Conservation (phyloP, 2,888 invertebrate genomes). For the Vannuccia rotundouncinata region DNA sequence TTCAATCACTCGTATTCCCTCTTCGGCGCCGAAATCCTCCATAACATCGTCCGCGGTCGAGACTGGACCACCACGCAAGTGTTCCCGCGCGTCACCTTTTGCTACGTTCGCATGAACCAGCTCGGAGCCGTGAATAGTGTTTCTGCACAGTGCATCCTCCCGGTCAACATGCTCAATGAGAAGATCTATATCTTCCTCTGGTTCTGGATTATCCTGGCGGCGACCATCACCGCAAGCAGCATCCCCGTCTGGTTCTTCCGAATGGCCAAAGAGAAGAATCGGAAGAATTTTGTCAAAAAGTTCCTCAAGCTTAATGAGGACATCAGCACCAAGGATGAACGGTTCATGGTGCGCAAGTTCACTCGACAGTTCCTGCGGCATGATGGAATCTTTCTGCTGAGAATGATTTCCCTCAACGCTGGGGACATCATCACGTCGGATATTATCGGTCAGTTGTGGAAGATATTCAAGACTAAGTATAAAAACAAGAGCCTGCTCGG, state of each 20-base stretch:
- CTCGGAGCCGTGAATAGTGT: slow-evolving; percentile 25
- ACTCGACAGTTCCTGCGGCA: slow-evolving; percentile 34
- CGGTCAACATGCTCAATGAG: slow-evolving; percentile 40
- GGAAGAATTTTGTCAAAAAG: slow-evolving; percentile 31
- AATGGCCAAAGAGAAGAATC: background rate
- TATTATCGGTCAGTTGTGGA: slow-evolving; percentile 39
- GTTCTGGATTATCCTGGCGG: slow-evolving; percentile 38
- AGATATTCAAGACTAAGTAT: slow-evolving; percentile 34
- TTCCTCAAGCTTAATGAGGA: background rate
- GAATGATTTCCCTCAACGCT: slow-evolving; percentile 39
- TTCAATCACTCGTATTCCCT: background rate
- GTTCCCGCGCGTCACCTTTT: slow-evolving; percentile 39
- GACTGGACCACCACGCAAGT: slow-evolving; percentile 38
- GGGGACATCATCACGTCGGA: slow-evolving; percentile 38
- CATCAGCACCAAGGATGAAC: slow-evolving; percentile 13
- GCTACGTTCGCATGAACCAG: slow-evolving; percentile 27
- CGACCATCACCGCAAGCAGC: slow-evolving; percentile 20
- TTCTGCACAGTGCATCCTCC: slow-evolving; percentile 40
- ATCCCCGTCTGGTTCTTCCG: slow-evolving; percentile 33
- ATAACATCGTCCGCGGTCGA: slow-evolving; percentile 31
- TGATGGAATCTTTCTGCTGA: slow-evolving; percentile 40
- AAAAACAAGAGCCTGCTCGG: background rate
- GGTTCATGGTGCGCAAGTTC: slow-evolving; percentile 28
- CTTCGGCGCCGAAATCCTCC: slow-evolving; percentile 33
- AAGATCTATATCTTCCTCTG: slow-evolving; percentile 41